These are phyloP conservation scores for Drosophila phalerata DNA, from an alignment of 2,888 invertebrate genomes.

Conservation along the genomic window DNA sequence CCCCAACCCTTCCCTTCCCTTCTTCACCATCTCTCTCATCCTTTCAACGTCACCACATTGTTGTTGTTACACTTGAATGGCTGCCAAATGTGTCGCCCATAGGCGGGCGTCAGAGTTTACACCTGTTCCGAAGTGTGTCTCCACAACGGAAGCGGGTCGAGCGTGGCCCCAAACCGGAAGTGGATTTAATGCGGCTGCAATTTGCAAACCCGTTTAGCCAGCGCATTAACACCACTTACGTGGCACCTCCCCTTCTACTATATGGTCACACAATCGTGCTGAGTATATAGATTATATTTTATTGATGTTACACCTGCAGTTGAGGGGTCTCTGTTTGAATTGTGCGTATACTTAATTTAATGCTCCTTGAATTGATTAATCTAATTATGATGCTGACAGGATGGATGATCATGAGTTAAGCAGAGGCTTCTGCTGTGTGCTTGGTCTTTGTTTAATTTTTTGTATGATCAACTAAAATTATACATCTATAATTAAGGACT, in stretches of 20 bases:
- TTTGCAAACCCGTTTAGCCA: constrained; percentile 67
- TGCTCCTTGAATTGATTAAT: constrained; percentile 25
- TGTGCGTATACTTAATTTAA: constrained; percentile 19
- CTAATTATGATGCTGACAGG: constrained; percentile 34
- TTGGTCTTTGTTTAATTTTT: not conserved
- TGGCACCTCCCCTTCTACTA: not conserved
- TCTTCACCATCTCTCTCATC: not conserved
- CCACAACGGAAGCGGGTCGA: constrained; percentile 59
- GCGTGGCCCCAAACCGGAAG: constrained; percentile 58
- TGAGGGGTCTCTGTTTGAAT: not conserved
- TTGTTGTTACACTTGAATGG: constrained; percentile 74
- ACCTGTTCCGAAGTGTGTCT: constrained; percentile 60
- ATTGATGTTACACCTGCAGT: constrained; percentile 45
- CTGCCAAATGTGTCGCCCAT: constrained; percentile 75
- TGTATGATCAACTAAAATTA: not conserved
- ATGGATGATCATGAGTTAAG: constrained; percentile 7
- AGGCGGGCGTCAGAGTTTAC: constrained; percentile 70
- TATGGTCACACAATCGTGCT: not conserved
- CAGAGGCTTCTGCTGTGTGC: not conserved
- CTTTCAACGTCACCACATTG: constrained; percentile 25
- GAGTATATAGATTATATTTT: constrained; percentile 44
- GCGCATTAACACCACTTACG: constrained; percentile 59
- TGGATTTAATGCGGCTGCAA: constrained; percentile 76
- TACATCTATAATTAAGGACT: not conserved
- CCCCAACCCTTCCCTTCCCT: not conserved